These are phyloP conservation scores for Sebastes oblongus DNA, from an alignment of 2,797 vertebrate species.

Conservation along the genomic window DNA sequence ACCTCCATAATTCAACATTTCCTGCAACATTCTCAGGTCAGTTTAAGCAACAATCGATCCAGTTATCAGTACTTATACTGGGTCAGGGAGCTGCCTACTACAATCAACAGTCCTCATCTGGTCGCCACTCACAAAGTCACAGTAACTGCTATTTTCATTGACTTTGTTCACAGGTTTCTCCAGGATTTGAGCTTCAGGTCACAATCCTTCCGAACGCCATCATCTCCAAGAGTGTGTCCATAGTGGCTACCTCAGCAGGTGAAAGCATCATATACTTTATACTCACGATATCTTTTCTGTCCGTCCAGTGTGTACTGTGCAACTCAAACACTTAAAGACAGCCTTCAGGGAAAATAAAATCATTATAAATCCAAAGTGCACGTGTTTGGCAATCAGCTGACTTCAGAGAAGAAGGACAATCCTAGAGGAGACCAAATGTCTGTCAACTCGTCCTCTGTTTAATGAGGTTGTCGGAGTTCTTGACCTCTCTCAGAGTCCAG, in stretches of 20 bases:
- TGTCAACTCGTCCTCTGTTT: neutral
- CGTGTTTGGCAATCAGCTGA: constrained; percentile 27
- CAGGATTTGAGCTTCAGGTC: neutral
- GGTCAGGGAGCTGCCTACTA: neutral
- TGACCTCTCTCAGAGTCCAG: neutral
- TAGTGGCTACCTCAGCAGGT: neutral
- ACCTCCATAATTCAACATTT: neutral
- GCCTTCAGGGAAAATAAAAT: neutral
- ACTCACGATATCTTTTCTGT: neutral
- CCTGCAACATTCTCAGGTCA: constrained; percentile 11
- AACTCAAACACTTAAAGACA: constrained; percentile 4
- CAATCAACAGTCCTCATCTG: neutral
- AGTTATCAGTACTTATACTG: neutral
- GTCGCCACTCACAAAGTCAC: neutral
- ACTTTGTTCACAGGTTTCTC: neutral
- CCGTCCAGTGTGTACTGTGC: neutral
- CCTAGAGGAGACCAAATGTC: neutral
- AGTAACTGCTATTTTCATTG: neutral
- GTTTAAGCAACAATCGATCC: neutral
- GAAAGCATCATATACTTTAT: neutral
- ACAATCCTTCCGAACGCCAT: neutral
- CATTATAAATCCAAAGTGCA: constrained; percentile 23
- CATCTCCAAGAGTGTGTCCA: neutral
- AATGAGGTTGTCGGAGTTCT: neutral
- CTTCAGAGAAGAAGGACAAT: constrained; percentile 1